phyloP scores from a whole-genome alignment of 2,113 vertebrate species.

The Canis aureus region DNA sequence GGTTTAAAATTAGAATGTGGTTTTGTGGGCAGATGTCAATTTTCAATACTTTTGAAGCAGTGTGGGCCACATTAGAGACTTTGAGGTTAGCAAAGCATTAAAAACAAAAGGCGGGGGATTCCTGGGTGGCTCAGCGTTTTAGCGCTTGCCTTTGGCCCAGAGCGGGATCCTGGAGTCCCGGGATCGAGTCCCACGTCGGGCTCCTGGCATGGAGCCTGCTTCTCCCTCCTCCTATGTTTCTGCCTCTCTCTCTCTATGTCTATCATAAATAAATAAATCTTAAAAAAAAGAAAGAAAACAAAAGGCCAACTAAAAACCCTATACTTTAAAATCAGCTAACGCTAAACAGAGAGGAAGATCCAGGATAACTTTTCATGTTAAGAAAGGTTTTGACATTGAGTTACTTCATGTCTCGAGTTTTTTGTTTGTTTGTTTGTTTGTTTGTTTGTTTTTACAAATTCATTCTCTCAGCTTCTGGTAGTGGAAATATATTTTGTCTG shows the following conservation, averaged over 20 bases:
- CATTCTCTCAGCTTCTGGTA: background rate
- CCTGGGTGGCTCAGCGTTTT: too few relatives aligned
- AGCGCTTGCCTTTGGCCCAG: too few relatives aligned
- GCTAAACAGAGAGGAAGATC: background rate
- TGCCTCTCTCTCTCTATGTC: too few relatives aligned
- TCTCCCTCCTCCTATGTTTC: too few relatives aligned
- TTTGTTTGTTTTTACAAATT: background rate
- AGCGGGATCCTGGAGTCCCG: too few relatives aligned
- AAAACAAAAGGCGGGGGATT: too few relatives aligned
- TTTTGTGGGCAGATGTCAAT: slow-evolving; percentile 1
- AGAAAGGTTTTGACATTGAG: slow-evolving; percentile 42
- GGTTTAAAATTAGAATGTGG: background rate
- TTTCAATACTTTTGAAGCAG: background rate
- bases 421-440: too few relatives aligned
- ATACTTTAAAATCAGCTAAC: background rate
- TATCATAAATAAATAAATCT: too few relatives aligned
- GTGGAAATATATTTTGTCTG: slow-evolving; percentile 2
- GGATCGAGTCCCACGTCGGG: too few relatives aligned
- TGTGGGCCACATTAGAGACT: background rate
- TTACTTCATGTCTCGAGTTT: background rate
- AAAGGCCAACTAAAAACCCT: background rate
- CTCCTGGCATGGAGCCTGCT: too few relatives aligned
- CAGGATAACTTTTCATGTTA: background rate
- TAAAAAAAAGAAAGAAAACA: background rate
- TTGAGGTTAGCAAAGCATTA: background rate